Conservation (phyloP, 2,888 invertebrate species). For the Himalopsyche japonica region DNA sequence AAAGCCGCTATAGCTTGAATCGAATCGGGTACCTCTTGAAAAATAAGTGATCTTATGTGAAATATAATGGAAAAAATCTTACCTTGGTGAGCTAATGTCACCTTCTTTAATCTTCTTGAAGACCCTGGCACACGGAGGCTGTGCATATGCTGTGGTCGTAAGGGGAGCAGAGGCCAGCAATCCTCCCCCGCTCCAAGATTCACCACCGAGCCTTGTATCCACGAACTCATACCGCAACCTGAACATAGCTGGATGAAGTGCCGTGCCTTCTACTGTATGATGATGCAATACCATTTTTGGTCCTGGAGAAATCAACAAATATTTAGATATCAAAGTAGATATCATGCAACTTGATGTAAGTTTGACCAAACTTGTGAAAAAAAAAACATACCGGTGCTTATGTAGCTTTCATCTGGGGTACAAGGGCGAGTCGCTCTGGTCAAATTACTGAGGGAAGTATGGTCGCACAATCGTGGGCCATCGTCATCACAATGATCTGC, state of each 20-base stretch:
- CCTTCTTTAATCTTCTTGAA: constrained; percentile 67
- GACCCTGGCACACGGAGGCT: constrained; percentile 60
- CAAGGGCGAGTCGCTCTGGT: constrained; percentile 80
- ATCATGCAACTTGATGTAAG: no score
- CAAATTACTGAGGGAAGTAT: constrained; percentile 72
- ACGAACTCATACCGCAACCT: constrained; percentile 80
- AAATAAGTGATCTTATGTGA: not conserved
- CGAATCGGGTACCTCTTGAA: no score
- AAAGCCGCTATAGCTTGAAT: no score
- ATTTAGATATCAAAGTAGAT: no score
- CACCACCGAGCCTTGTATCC: constrained; percentile 77
- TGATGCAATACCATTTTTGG: constrained; percentile 57
- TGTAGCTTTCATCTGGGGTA: constrained; percentile 77
- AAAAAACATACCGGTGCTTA: constrained; percentile 53
- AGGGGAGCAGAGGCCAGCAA: constrained; percentile 48
- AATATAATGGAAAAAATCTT: not conserved
- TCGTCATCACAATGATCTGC: constrained; percentile 76
- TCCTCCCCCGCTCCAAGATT: constrained; percentile 59
- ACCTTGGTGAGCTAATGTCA: constrained; percentile 63
- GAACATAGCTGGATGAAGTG: constrained; percentile 76
- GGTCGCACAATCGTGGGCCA: constrained; percentile 80
- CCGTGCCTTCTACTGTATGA: constrained; percentile 72
- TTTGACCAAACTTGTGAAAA: no score
- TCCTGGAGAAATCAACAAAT: constrained; percentile 45
- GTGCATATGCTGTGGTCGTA: constrained; percentile 7